These are phyloP conservation scores for Alectoris magna DNA, from an alignment of 2,797 vertebrate species.

Conservation along the genomic window DNA sequence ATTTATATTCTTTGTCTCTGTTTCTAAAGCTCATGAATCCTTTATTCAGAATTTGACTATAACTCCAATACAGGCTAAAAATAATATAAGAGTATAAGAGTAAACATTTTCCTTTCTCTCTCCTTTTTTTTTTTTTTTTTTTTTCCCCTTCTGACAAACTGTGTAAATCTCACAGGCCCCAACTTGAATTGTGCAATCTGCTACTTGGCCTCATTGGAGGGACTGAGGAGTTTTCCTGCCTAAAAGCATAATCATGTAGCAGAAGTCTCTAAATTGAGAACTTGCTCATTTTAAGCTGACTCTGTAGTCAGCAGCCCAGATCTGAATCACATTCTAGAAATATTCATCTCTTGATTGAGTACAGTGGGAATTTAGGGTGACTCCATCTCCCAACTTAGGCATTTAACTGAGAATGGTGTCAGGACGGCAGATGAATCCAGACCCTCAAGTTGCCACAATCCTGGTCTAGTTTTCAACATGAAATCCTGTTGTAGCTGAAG, in stretches of 20 bases:
- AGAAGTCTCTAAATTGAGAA: slow-evolving; percentile 61
- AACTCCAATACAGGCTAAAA: slow-evolving; percentile 39
- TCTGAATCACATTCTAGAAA: slow-evolving; percentile 63
- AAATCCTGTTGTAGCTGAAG: not conserved
- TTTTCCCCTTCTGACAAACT: not conserved
- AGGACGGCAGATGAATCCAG: not conserved
- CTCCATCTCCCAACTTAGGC: not conserved
- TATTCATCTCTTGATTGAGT: slow-evolving; percentile 15
- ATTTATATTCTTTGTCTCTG: slow-evolving; percentile 17
- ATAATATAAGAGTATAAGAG: not conserved
- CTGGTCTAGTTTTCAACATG: not conserved
- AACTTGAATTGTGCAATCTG: slow-evolving; percentile 58
- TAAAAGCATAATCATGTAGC: slow-evolving; percentile 27
- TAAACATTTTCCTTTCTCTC: not conserved
- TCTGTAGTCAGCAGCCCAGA: slow-evolving; percentile 48
- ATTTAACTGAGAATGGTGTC: not conserved
- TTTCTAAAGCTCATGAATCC: slow-evolving; percentile 24
- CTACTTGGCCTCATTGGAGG: slow-evolving; percentile 50
- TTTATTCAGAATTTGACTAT: slow-evolving; percentile 54
- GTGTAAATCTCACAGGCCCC: not conserved
- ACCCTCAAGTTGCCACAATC: not conserved
- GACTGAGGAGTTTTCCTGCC: slow-evolving; percentile 38
- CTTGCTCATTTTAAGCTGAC: slow-evolving; percentile 70
- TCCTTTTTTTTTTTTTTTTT: not conserved
- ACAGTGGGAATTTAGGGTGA: slow-evolving; percentile 22